phyloP scores from a whole-genome alignment of 2,888 invertebrate genomes.

The Rhamphomyia laevipes region DNA sequence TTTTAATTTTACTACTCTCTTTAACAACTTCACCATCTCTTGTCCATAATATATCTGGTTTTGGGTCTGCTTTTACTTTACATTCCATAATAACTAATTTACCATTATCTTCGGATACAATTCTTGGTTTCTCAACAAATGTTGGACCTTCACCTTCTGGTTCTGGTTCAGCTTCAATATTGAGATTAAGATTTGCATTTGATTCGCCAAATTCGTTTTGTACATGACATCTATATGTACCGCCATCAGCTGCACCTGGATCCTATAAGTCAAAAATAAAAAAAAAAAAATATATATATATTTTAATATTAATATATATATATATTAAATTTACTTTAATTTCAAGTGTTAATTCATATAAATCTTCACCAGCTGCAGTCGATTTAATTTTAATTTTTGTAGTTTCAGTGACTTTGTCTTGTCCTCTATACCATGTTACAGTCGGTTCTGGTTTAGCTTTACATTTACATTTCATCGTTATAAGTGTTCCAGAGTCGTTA shows the following conservation, averaged over 20 bases:
- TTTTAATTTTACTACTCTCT: conserved; percentile 71
- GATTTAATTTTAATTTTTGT: conserved; percentile 74
- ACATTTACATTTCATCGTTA: conserved; percentile 94
- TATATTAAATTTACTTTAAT: conserved; percentile 48
- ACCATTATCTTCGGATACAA: conserved; percentile 71
- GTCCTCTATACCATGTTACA: conserved; percentile 91
- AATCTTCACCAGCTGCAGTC: conserved; percentile 65
- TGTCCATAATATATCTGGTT: conserved; percentile 73
- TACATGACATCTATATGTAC: conserved; percentile 86
- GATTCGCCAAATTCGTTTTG: conserved; percentile 94
- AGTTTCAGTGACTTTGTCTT: conserved; percentile 71
- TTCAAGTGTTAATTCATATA: conserved; percentile 72
- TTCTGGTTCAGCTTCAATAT: conserved; percentile 94
- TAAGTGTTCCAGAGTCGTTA: conserved; percentile 91
- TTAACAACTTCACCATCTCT: conserved; percentile 66
- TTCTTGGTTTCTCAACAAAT: conserved; percentile 83
- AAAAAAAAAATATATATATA: background rate
- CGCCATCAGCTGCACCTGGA: conserved; percentile 69
- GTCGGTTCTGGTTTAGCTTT: conserved; percentile 90
- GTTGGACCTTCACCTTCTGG: conserved; percentile 88
- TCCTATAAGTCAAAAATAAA: conserved; percentile 44
- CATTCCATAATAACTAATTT: conserved; percentile 82
- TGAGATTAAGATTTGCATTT: conserved; percentile 90
- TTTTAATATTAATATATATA: background rate
- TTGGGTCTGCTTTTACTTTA: conserved; percentile 70